Percentiles rank a stretch among this genome's conserved stretches.
Conservation (phyloP, 2,797 vertebrate species). For the Sparus aurata region DNA sequence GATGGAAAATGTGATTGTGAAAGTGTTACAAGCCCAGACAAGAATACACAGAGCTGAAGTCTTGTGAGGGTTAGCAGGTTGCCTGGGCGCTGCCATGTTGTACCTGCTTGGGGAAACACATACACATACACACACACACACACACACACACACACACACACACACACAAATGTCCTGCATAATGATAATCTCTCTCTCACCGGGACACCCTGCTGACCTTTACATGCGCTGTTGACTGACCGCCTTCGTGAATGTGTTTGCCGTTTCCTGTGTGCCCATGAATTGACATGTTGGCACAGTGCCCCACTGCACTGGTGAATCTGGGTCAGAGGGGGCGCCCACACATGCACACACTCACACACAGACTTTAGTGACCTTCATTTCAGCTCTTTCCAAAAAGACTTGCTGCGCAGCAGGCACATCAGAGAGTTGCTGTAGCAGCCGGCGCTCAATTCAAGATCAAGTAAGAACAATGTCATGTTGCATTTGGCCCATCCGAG, state of each 20-base stretch:
- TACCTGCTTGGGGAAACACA: background rate
- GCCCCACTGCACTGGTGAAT: conserved; percentile 46
- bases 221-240: background rate
- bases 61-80: conserved; percentile 9
- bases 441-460: conserved; percentile 23
- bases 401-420: conserved; percentile 3
- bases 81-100: background rate
- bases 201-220: conserved; percentile 34
- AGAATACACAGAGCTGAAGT: conserved; percentile 1
- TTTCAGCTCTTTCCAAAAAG: conserved; percentile 34
- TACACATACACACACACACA: accelerated
- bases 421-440: conserved; percentile 15
- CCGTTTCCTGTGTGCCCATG: conserved; percentile 13
- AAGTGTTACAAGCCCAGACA: conserved; percentile 26
- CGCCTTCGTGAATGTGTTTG: conserved; percentile 23
- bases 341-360: conserved; percentile 4
- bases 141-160: background rate
- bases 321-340: conserved; percentile 42
- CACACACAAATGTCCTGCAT: background rate
- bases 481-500: conserved; percentile 41
- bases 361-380: conserved; percentile 35
- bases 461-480: conserved; percentile 45
- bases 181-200: conserved; percentile 17
- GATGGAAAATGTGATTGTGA: conserved; percentile 13
- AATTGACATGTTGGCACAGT: conserved; percentile 35